A percentile compares a stretch with the other conserved stretches of the same genome.
phyloP scores from a whole-genome alignment of 1,140 invertebrate species.

The Condylostylus longicornis region DNA sequence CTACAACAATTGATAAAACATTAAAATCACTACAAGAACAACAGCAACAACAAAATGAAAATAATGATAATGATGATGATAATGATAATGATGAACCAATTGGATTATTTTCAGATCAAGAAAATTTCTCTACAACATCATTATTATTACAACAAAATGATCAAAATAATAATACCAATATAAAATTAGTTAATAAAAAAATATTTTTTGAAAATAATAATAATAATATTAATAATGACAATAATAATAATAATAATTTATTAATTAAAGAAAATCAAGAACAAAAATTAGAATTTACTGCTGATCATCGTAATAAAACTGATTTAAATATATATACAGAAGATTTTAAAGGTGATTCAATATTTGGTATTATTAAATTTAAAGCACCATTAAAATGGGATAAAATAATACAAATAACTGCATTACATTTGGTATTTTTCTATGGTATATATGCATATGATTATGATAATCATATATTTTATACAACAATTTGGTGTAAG shows the following conservation, averaged over 20 bases:
- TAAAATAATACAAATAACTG: conserved; percentile 29
- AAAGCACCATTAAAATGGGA: conserved; percentile 31
- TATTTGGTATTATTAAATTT: conserved; percentile 22
- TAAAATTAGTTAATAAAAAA: no score
- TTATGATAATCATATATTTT: conserved; percentile 9
- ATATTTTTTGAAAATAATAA: not conserved
- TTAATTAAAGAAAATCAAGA: not conserved
- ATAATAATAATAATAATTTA: not conserved
- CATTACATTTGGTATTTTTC: conserved; percentile 20
- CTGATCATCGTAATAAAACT: conserved; percentile 12
- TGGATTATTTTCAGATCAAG: not conserved
- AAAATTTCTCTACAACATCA: no score
- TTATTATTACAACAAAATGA: no score
- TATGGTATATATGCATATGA: conserved; percentile 17
- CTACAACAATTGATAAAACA: no score
- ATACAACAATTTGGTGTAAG: conserved; percentile 26
- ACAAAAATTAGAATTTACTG: not conserved
- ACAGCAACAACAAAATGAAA: no score
- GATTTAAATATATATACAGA: conserved; percentile 21
- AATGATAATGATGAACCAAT: not conserved
- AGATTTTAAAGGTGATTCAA: conserved; percentile 20
- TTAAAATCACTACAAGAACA: no score
- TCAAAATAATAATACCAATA: not conserved
- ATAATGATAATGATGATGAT: not conserved
- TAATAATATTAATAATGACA: not conserved